These are phyloP conservation scores for Rhea pennata DNA, from an alignment of 2,113 vertebrate genomes.

Conservation along the genomic window DNA sequence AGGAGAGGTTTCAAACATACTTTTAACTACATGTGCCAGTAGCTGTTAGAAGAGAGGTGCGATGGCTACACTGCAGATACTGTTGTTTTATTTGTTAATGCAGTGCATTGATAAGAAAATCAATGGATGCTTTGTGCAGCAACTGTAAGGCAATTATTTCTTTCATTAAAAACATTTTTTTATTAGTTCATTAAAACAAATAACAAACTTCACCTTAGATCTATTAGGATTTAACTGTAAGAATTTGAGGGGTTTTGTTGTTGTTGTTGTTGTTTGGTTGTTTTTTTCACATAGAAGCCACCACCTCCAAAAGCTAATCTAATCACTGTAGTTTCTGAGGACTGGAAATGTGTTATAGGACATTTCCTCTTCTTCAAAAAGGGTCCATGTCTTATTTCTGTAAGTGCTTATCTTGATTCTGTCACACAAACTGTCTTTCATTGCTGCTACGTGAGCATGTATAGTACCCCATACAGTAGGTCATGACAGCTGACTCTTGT, in stretches of 20 bases:
- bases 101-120: not conserved
- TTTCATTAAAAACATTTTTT: not conserved
- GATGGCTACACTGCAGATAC: not conserved
- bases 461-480: too few relatives aligned
- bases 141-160: not conserved
- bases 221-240: not conserved
- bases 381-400: not conserved
- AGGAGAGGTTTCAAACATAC: not conserved
- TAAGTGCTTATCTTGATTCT: not conserved
- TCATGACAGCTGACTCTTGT: not conserved
- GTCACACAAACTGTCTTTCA: not conserved
- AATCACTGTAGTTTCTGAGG: not conserved
- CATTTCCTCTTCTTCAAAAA: not conserved
- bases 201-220: not conserved
- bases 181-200: not conserved
- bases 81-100: not conserved
- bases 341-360: not conserved
- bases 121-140: not conserved
- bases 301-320: not conserved
- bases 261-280: not conserved
- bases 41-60: not conserved
- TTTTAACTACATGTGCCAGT: not conserved
- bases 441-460: not conserved
- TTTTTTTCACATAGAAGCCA: not conserved
- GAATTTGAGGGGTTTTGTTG: too few relatives aligned